These are phyloP conservation scores for Gastrophysa polygoni DNA, from an alignment of 2,888 invertebrate species.

Conservation along the genomic window DNA sequence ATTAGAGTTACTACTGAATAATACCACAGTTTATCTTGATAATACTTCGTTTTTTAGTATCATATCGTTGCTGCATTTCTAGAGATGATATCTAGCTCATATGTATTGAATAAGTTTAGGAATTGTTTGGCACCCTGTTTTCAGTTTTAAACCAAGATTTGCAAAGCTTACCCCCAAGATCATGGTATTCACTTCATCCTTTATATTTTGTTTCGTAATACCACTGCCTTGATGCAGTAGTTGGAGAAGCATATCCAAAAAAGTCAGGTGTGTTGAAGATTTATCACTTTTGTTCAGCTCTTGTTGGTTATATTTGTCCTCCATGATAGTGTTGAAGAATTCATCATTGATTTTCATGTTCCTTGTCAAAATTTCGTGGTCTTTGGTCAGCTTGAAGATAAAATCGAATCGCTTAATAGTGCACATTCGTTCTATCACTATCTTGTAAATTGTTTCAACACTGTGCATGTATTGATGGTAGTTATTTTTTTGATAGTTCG, in stretches of 20 bases:
- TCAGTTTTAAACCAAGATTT: not conserved
- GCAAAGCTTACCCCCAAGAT: constrained; percentile 17
- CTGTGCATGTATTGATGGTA: constrained; percentile 75
- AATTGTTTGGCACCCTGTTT: not conserved
- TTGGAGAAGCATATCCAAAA: constrained; percentile 17
- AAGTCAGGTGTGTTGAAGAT: not conserved
- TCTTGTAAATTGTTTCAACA: constrained; percentile 61
- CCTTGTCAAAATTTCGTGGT: constrained; percentile 64
- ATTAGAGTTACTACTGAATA: too few species aligned
- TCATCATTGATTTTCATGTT: constrained; percentile 12
- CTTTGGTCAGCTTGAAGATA: constrained; percentile 60
- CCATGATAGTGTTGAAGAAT: constrained; percentile 15
- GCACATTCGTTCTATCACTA: constrained; percentile 43
- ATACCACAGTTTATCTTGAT: too few species aligned
- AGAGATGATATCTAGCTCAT: too few species aligned
- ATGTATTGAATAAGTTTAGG: too few species aligned
- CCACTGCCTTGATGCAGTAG: not conserved
- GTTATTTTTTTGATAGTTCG: constrained; percentile 71
- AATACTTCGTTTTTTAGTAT: too few species aligned
- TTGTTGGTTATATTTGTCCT: constrained; percentile 3
- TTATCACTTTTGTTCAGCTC: not conserved
- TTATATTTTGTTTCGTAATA: constrained; percentile 5
- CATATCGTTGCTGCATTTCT: too few species aligned
- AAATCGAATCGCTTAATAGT: constrained; percentile 62
- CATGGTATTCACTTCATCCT: constrained; percentile 23